Evolutionary conservation across 2,113 vertebrate genomes (phyloP), one percentile per base, ranked within the genome.

Genomic region (Lontra canadensis): DNA sequence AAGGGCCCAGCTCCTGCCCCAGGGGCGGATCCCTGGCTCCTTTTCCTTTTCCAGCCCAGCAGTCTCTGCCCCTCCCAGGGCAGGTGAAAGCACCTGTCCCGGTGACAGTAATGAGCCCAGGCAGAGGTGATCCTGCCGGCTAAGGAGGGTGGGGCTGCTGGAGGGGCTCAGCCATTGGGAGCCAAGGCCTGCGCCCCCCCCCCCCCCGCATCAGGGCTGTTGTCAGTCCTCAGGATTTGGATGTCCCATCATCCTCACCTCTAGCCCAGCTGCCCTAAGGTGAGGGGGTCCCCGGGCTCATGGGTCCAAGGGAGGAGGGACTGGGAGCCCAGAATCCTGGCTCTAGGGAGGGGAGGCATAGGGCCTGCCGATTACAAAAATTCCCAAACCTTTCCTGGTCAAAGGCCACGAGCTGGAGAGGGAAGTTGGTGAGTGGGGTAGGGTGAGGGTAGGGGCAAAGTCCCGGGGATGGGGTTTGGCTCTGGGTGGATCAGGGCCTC

Each of bases 321-420:
- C 18, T n/a, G 17, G 3, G 39, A 14, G 44, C 39, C 12, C 42
- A 42, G 39, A 52, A 94, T 90, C 42, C 25, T 81, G 71, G 44
- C 65, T 93, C n/a, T 39, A 31, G 34, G 17, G 47, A 93, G 31
- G 65, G 36, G 52, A 59, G 42, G 42, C 26, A 3, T 3, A 23
- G 52, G 63, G 34, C 81, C 18, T 36, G 49, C 49, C 34, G 39
- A 71, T 88, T 94, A 89, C 97, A 94, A 87, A 95, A 95, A 61
- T 59, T 94, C 42, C 31, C 18, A 94, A 98, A 92, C 82, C 44
- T 92, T 97, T 97, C 96, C 97, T 92, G 96, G 84, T 97, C 98
- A 94, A 96, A 97, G 97, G 97, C 93, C 65, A 26, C 13, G 26
- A 73, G 29, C 61, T 67, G 44, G 71, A 90, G 92, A 92, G 73